phyloP scores from a whole-genome alignment of 2,888 invertebrate genomes.

The Pterobdella sp. region DNA sequence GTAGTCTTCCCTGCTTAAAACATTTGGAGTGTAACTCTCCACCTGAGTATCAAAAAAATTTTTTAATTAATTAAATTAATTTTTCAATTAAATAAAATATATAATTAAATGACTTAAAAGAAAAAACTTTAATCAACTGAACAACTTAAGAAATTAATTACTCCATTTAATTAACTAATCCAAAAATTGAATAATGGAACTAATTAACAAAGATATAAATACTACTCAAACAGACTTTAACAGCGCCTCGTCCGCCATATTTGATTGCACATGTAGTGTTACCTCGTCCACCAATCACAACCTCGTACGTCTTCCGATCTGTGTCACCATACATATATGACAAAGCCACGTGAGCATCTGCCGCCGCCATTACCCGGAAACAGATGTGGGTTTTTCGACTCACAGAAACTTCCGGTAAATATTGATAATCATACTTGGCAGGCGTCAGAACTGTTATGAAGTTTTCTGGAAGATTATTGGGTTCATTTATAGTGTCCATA shows the following conservation, averaged over 20 bases:
- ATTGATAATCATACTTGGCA: slow-evolving; percentile 45
- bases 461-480: slow-evolving; percentile 41
- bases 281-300: slow-evolving; percentile 44
- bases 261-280: slow-evolving; percentile 44
- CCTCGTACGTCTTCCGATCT: slow-evolving; percentile 44
- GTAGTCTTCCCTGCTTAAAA: slow-evolving; percentile 39
- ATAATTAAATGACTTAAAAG: too few relatives aligned
- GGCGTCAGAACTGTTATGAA: slow-evolving; percentile 48
- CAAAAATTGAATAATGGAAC: background rate
- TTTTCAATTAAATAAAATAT: too few relatives aligned
- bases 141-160: slow-evolving; percentile 28
- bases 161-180: background rate
- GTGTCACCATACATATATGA: slow-evolving; percentile 48
- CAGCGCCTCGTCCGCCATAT: slow-evolving; percentile 37
- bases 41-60: too few relatives aligned
- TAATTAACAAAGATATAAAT: background rate
- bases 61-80: too few relatives aligned
- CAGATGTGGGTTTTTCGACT: slow-evolving; percentile 45
- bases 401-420: slow-evolving; percentile 47
- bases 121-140: slow-evolving; percentile 37
- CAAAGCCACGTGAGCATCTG: slow-evolving; percentile 45
- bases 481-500: background rate
- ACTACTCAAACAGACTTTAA: slow-evolving; percentile 32
- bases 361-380: slow-evolving; percentile 46
- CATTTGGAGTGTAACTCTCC: slow-evolving; percentile 40